Evolutionary conservation across 1,140 invertebrate genomes (phyloP).

Genomic region (Idris sp.): DNA sequence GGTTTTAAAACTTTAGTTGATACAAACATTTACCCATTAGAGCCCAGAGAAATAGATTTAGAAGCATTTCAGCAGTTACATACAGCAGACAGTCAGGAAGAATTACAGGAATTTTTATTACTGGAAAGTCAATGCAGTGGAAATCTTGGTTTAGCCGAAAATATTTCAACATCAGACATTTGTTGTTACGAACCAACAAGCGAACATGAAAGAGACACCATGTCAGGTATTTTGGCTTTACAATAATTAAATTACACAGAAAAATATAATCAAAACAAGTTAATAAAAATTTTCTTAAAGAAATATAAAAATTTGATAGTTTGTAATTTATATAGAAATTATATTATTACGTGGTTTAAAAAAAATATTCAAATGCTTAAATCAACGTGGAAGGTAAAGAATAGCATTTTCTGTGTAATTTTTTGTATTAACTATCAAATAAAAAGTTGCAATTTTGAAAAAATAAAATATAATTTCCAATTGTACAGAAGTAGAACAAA

Average conservation of each 20-base stretch:
- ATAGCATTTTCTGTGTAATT: no score
- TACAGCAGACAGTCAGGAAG: slow-evolving; percentile 82
- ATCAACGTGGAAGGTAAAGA: no score
- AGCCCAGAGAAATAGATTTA: slow-evolving; percentile 81
- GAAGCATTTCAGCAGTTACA: slow-evolving; percentile 80
- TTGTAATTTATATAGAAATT: no score
- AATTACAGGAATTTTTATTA: slow-evolving; percentile 83
- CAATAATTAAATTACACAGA: slow-evolving; percentile 21
- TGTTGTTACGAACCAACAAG: slow-evolving; percentile 64
- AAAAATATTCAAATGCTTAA: no score
- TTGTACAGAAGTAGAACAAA: no score
- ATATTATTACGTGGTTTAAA: no score
- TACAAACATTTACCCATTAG: slow-evolving; percentile 78
- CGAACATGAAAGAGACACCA: slow-evolving; percentile 70
- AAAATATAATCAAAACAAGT: neutral
- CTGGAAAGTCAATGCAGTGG: slow-evolving; percentile 82
- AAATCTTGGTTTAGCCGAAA: slow-evolving; percentile 75
- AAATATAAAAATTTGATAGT: no score
- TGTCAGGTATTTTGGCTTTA: slow-evolving; percentile 70
- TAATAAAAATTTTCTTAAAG: no score
- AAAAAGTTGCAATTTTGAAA: no score
- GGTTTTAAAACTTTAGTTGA: slow-evolving; percentile 69
- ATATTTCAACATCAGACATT: slow-evolving; percentile 75
- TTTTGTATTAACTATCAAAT: no score
- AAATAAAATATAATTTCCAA: no score